Base-by-base conservation (phyloP, 2,797 vertebrate species). In the Simalia tracyae region DNA sequence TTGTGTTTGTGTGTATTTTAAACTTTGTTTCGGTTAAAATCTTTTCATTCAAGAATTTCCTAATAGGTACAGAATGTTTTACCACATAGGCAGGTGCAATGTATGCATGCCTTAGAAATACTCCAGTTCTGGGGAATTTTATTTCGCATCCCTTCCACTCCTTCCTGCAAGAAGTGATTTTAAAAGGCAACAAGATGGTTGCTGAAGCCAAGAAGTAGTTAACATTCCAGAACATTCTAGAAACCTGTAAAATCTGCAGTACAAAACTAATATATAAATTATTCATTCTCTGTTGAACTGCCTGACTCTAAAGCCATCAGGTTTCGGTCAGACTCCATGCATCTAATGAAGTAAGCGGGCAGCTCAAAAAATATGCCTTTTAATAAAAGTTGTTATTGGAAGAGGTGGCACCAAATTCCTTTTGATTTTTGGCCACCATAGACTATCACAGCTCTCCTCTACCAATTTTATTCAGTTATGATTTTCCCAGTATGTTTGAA, bases 151-250 rank as follows among this genome's bases (percentile, higher is more conserved):
- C 5, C 17, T 54, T 50, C 31, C 22, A 0, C 3, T 61, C 50
- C 31, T 66, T 76, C 56, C 3, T 87, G 4, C 26, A 81, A 60
- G 24, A 63, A 28, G 5, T 24, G 46, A 87, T 88, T 50, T 72
- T 87, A 50, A 87, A 87, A 91, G 5, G 5, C 22, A n/a, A 91
- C 26, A 91, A 90, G 72, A 86, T 56, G 87, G 14, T 31, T 31
- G 6, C 8, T 26, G 61, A 84, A 91, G 89, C 12, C 76, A 86
- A 91, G 57, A n/a, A 42, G 14, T 68, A 68, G 24, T 22, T 84
- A 72, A 89, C 14, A 72, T 24, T 60, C 0, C 76, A 84, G 28
- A 42, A 31, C 28, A 14, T 76, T 60, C n/a, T 15, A 57, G 9
- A 81, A 89, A 76, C 28, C 2, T 91, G n/a, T 42, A 81, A 46